phyloP scores from a whole-genome alignment of 92 coral and sea anemone genomes.

The Porites cylindrica region DNA sequence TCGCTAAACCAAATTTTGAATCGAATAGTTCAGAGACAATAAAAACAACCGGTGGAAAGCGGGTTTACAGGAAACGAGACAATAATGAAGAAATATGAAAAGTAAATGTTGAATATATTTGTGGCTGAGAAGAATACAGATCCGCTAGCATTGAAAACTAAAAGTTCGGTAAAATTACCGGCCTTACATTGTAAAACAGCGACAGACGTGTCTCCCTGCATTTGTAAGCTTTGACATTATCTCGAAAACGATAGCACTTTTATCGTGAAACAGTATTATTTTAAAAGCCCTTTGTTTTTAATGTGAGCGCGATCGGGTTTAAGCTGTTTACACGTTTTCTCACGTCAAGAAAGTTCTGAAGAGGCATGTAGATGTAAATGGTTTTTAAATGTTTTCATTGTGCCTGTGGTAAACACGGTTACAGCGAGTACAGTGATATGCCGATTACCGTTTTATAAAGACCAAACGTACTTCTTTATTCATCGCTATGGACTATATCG shows the following conservation, averaged over 20 bases:
- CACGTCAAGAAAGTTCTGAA: slow-evolving; percentile 9
- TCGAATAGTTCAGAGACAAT: neutral
- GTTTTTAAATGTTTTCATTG: neutral
- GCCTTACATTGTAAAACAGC: neutral
- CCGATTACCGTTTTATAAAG: neutral
- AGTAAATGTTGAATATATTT: neutral
- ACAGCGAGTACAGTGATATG: neutral
- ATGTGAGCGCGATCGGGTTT: neutral
- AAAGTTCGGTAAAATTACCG: neutral
- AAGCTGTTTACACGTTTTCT: slow-evolving; percentile 39
- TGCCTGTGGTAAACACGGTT: too few relatives aligned
- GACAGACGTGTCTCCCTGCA: neutral
- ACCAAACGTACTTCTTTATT: slow-evolving; percentile 10
- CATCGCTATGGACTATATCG: slow-evolving; percentile 21
- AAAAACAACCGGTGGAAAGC: neutral
- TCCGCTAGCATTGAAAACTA: neutral
- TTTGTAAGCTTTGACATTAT: neutral
- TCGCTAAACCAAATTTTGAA: neutral
- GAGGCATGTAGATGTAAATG: neutral
- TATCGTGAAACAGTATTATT: slow-evolving; percentile 25
- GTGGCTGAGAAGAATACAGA: slow-evolving; percentile 19
- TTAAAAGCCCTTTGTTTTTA: neutral
- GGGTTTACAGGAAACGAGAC: slow-evolving; percentile 13
- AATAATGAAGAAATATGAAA: neutral
- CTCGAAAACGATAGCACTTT: slow-evolving; percentile 18